Conservation (phyloP, 1,140 invertebrate genomes). For the Drosophila setifemur region DNA sequence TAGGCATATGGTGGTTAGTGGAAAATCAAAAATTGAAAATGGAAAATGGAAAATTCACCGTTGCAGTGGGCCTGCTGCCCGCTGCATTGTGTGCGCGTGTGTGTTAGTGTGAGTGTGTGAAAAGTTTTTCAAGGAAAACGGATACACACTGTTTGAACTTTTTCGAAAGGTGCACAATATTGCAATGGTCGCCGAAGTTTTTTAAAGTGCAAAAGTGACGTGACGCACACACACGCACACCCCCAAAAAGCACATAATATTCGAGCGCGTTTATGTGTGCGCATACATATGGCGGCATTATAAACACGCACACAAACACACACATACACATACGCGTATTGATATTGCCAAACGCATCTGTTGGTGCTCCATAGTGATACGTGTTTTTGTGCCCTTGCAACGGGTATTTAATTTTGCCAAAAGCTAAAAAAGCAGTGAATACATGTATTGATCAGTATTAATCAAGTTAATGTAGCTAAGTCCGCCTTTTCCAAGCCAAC, state of each 20-base stretch:
- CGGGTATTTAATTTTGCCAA: too few relatives aligned
- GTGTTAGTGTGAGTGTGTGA: constrained; percentile 37
- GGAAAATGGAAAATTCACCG: constrained; percentile 29
- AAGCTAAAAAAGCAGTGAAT: too few relatives aligned
- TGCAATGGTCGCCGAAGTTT: constrained; percentile 40
- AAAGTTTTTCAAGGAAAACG: constrained; percentile 78
- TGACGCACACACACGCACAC: constrained; percentile 18
- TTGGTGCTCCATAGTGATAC: neutral
- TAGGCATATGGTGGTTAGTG: constrained; percentile 66
- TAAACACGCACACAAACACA: constrained; percentile 44
- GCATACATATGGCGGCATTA: constrained; percentile 16
- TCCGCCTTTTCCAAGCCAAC: too few relatives aligned
- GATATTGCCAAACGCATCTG: constrained; percentile 28
- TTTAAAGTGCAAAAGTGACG: constrained; percentile 40
- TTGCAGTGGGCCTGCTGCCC: constrained; percentile 38
- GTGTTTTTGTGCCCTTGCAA: too few relatives aligned
- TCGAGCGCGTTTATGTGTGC: neutral
- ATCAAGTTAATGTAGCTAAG: too few relatives aligned
- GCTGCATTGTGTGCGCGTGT: constrained; percentile 37
- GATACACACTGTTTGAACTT: constrained; percentile 74
- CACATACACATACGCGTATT: too few relatives aligned
- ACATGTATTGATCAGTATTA: too few relatives aligned
- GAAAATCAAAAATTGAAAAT: neutral
- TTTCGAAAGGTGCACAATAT: constrained; percentile 67
- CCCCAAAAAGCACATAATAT: too few relatives aligned